Percentiles rank a stretch among this genome's conserved stretches.
Evolutionary conservation across 2,113 vertebrate species (phyloP).

Genomic region (Dolichotis patagonum): DNA sequence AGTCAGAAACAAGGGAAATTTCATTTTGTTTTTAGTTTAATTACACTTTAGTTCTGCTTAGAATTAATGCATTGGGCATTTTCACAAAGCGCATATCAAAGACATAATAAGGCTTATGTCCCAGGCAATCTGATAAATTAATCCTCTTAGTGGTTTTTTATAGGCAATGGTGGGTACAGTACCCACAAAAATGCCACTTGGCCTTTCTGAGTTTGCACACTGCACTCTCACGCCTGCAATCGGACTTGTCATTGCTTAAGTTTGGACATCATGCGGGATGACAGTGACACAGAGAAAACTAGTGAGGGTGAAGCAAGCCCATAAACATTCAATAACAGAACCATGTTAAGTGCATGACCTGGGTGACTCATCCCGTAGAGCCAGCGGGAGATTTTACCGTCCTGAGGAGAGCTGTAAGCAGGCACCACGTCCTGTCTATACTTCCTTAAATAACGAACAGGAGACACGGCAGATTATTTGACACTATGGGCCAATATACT

Average conservation of each 20-base stretch:
- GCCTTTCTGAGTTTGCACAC: neutral
- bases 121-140: neutral
- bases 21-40: neutral
- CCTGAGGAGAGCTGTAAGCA: neutral
- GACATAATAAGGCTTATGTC: neutral
- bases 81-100: constrained; percentile 27
- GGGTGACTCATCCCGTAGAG: neutral
- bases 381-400: neutral
- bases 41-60: neutral
- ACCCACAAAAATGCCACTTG: neutral
- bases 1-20: neutral
- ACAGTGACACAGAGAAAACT: neutral
- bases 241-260: neutral
- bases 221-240: neutral
- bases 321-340: constrained; percentile 35
- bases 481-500: neutral
- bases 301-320: neutral
- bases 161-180: neutral
- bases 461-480: neutral
- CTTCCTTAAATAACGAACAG: neutral
- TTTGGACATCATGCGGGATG: neutral
- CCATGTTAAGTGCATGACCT: neutral
- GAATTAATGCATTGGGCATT: neutral
- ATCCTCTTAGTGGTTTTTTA: neutral
- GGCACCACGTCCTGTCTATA: constrained; percentile 21